phyloP scores from a whole-genome alignment of 35 echinoderm and acorn worm genomes.

The Amphiura filiformis region DNA sequence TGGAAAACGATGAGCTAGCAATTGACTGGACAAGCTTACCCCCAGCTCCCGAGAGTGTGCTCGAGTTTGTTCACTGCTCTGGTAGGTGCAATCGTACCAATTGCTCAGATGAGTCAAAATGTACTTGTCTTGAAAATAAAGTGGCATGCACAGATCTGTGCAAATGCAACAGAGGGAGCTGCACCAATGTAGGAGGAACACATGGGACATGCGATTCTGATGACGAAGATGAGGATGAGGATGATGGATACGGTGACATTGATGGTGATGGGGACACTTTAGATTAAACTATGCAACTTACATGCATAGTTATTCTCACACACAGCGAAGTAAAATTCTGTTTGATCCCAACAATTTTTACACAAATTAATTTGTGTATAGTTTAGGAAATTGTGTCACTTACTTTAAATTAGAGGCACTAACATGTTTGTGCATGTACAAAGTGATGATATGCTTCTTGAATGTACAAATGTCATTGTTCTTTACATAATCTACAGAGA shows the following conservation, averaged over 20 bases:
- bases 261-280: background rate
- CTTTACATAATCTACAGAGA: no score
- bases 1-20: conserved; percentile 32
- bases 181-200: conserved; percentile 26
- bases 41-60: conserved; percentile 33
- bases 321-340: background rate
- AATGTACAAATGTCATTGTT: no score
- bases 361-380: background rate
- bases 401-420: background rate
- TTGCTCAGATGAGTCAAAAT: conserved; percentile 1
- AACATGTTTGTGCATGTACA: no score
- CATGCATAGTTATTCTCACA: background rate
- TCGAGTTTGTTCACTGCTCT: conserved; percentile 38
- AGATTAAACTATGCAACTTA: background rate
- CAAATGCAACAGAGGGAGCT: conserved; percentile 28
- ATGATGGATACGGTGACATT: background rate
- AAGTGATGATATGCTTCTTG: no score
- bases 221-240: conserved; percentile 16
- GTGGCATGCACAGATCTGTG: conserved; percentile 52
- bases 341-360: background rate
- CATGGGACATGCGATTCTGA: background rate
- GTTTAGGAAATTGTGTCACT: background rate
- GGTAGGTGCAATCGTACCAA: conserved; percentile 19
- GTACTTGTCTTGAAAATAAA: conserved; percentile 37
- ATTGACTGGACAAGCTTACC: conserved; percentile 35